Conservation (phyloP, 2,888 invertebrate species). For the Dicyrtomina minuta region DNA sequence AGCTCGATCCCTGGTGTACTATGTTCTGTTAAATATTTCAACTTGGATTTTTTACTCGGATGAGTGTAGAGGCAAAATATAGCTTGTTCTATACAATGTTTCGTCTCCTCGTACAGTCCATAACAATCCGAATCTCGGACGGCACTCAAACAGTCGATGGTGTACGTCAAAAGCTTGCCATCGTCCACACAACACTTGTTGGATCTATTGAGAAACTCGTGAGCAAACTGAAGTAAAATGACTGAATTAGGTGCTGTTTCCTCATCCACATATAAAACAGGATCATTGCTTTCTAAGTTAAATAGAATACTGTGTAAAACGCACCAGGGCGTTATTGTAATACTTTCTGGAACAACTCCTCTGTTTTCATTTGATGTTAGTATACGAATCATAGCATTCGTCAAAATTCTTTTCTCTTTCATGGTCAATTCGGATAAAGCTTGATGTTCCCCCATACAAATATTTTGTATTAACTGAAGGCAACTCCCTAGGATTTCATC, state of each 20-base stretch:
- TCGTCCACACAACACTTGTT: slow-evolving; percentile 58
- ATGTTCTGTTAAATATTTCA: slow-evolving; percentile 54
- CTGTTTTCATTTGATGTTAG: slow-evolving; percentile 43
- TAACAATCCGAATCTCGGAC: slow-evolving; percentile 62
- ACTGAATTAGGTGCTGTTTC: slow-evolving; percentile 50
- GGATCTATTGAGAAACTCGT: slow-evolving; percentile 46
- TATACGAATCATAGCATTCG: slow-evolving; percentile 39
- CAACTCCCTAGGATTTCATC: slow-evolving; percentile 31
- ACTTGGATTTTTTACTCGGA: slow-evolving; percentile 70
- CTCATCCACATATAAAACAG: slow-evolving; percentile 47
- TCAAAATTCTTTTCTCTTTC: slow-evolving; percentile 36
- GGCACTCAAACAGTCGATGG: slow-evolving; percentile 71
- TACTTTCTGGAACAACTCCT: slow-evolving; percentile 27
- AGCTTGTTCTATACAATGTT: slow-evolving; percentile 79
- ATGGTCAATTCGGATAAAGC: slow-evolving; percentile 22
- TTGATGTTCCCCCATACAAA: slow-evolving; percentile 31
- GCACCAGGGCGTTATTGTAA: slow-evolving; percentile 44
- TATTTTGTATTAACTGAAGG: slow-evolving; percentile 38
- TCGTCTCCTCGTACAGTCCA: slow-evolving; percentile 67
- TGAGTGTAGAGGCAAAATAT: slow-evolving; percentile 83
- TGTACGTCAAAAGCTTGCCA: slow-evolving; percentile 76
- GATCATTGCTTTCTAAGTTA: slow-evolving; percentile 43
- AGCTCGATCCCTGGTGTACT: slow-evolving; percentile 37
- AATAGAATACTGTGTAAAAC: slow-evolving; percentile 47
- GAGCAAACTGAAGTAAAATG: slow-evolving; percentile 50